Evolutionary conservation across 2,797 vertebrate species (phyloP).

Genomic region (Tokudaia muenninki): DNA sequence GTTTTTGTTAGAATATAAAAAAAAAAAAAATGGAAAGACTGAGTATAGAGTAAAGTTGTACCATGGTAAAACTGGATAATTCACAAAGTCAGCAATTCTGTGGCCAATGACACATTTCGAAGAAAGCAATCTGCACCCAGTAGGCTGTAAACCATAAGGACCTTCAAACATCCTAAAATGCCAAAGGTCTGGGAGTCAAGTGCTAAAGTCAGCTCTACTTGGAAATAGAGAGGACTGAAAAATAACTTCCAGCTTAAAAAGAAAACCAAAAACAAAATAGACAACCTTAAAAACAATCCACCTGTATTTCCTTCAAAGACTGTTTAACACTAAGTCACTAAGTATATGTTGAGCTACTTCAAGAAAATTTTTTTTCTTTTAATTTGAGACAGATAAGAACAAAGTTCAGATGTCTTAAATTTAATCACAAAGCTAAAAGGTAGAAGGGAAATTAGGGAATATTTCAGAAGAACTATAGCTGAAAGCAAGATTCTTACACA

Average conservation of each 20-base stretch:
- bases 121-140: constrained; percentile 8
- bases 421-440: not conserved
- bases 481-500: not conserved
- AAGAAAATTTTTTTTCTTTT: constrained; percentile 35
- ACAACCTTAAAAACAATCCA: constrained; percentile 46
- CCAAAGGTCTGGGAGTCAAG: not conserved
- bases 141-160: not conserved
- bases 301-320: constrained; percentile 10
- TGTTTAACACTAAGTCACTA: not conserved
- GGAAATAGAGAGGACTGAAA: not conserved
- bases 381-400: constrained; percentile 23
- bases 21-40: not conserved
- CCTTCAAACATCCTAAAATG: constrained; percentile 25
- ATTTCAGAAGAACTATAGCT: not conserved
- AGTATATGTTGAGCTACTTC: not conserved
- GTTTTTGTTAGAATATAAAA: not conserved
- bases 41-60: not conserved
- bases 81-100: not conserved
- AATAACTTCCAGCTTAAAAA: constrained; percentile 41
- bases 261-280: constrained; percentile 39
- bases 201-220: not conserved
- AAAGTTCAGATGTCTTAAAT: not conserved
- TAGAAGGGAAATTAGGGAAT: not conserved
- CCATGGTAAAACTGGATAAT: not conserved
- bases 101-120: not conserved